Base-by-base conservation (phyloP, 2,113 vertebrate genomes). In the Plestiodon gilberti region DNA sequence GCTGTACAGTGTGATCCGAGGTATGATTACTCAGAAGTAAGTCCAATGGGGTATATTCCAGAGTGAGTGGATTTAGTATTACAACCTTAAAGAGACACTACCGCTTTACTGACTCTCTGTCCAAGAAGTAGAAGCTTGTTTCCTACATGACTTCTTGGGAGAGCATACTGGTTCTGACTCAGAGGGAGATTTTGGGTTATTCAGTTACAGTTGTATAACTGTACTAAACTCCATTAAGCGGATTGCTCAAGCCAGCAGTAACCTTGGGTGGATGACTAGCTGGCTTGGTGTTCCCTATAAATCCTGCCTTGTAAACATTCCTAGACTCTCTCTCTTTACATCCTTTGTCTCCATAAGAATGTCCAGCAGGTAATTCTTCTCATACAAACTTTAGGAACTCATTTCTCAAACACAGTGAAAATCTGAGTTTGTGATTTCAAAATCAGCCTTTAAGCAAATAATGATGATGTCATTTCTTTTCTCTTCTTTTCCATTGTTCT, bases 191-290 rank as follows among this genome's bases (percentile, higher is more conserved):
- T 91, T 92, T 87, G 89, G 80, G 62, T 91, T 92, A 77, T 76
- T 87, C 87, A 62, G 59, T 92, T 93, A 74, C 67, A 89, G 73
- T 93, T 94, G 85, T 82, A 57, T 87, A 92, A 92, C 90, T 83
- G 78, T 90, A 82, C 83, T 88, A 4, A 91, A 89, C 82, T 87
- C 89, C 61, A 74, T 77, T 87, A 87, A 88, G 62, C 40, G 57
- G 90, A 85, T 90, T 89, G 80, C 74, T 90, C 59, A 88, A 91
- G 38, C 84, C 77, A 90, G 33, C 90, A 89, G 88, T 83, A 91
- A 86, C 88, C 71, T 81, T 91, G 82, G 43, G 55, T 38, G 87
- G 87, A 85, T 87, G 90, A 85, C 84, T 89, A 78, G 55, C 59
- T 90, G 59, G 22, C 48, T 92, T 40, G 82, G 14, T 76, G 74